Evolutionary conservation across 2,797 vertebrate species (phyloP).

Genomic region (Intellagama lesueurii): DNA sequence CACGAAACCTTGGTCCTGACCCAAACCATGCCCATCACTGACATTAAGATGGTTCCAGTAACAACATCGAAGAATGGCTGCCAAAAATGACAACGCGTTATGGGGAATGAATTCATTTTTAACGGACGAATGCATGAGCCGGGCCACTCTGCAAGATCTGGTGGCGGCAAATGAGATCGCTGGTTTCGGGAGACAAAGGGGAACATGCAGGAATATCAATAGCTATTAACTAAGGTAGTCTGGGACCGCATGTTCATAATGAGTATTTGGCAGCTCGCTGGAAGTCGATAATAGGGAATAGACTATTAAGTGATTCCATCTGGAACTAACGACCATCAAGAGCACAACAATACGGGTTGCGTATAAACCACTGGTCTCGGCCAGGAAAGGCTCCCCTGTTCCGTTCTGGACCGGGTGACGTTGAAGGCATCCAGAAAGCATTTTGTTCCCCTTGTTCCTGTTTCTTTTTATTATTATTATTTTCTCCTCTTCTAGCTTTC

Average conservation of each 20-base stretch:
- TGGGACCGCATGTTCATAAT: slow-evolving; percentile 26
- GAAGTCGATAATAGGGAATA: slow-evolving; percentile 25
- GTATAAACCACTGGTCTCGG: background rate
- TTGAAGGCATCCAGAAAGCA: background rate
- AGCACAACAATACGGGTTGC: background rate
- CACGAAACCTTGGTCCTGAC: background rate
- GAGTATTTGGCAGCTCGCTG: slow-evolving; percentile 16
- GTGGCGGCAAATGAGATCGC: background rate
- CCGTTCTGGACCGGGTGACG: background rate
- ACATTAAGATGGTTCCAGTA: background rate
- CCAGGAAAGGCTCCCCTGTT: no score
- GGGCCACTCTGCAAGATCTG: background rate
- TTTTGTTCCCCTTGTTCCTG: slow-evolving; percentile 11
- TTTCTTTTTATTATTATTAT: background rate
- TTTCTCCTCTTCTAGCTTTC: no score
- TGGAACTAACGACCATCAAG: slow-evolving; percentile 22
- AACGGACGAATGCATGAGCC: background rate
- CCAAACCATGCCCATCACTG: background rate
- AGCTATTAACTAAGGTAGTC: slow-evolving; percentile 37
- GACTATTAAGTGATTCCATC: slow-evolving; percentile 33
- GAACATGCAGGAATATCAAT: slow-evolving; percentile 19
- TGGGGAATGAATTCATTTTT: background rate
- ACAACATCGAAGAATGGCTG: background rate
- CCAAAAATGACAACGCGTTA: background rate
- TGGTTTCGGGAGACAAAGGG: background rate